Conservation (phyloP, 2,888 invertebrate species). For the Lomographa bimaculata region DNA sequence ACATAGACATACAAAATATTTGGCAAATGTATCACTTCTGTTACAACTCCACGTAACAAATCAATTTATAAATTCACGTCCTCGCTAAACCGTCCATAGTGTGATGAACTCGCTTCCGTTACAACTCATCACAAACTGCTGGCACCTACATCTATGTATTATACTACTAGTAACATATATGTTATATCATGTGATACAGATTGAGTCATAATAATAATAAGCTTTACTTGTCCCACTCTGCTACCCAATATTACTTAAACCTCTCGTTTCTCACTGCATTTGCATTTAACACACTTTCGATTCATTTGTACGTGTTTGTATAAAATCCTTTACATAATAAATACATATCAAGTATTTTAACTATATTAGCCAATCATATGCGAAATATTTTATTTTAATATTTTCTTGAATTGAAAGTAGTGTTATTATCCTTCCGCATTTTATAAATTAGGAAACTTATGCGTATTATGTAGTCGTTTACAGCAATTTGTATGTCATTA, state of each 20-base stretch:
- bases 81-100: slow-evolving; percentile 39
- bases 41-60: too few species aligned
- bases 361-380: slow-evolving; percentile 39
- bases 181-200: slow-evolving; percentile 51
- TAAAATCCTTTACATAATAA: slow-evolving; percentile 40
- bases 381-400: slow-evolving; percentile 37
- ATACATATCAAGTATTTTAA: slow-evolving; percentile 30
- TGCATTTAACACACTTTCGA: slow-evolving; percentile 30
- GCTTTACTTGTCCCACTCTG: slow-evolving; percentile 27
- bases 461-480: too few species aligned
- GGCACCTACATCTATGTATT: slow-evolving; percentile 20
- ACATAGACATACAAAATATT: too few species aligned
- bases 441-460: too few species aligned
- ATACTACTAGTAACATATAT: too few species aligned
- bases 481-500: too few species aligned
- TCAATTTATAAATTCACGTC: slow-evolving; percentile 42
- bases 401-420: slow-evolving; percentile 37
- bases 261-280: slow-evolving; percentile 26
- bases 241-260: slow-evolving; percentile 25
- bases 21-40: too few species aligned
- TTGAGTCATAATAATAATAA: too few species aligned
- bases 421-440: slow-evolving; percentile 35
- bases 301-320: slow-evolving; percentile 23
- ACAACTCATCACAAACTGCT: slow-evolving; percentile 27
- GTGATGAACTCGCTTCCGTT: slow-evolving; percentile 61